These are phyloP conservation scores for Hafferia zeledoni DNA, from an alignment of 2,797 vertebrate genomes.

Conservation along the genomic window DNA sequence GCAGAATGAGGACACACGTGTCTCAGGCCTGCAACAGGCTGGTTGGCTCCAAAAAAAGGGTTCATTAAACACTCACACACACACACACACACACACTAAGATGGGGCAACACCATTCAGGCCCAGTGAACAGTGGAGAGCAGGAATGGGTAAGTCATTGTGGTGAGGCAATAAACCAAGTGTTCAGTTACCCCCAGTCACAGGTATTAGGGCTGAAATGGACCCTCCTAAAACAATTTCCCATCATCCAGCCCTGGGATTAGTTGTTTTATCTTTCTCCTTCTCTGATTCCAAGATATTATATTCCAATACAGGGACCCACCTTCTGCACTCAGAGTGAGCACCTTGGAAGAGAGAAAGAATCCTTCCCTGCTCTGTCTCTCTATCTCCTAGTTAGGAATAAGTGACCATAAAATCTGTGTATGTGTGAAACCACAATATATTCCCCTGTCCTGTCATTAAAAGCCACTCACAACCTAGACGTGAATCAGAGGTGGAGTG, in stretches of 20 bases:
- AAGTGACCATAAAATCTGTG: conserved; percentile 72
- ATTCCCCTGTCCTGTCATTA: conserved; percentile 74
- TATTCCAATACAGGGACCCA: neutral
- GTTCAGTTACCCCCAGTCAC: neutral
- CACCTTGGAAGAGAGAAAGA: neutral
- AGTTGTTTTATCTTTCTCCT: conserved; percentile 7
- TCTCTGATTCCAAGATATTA: neutral
- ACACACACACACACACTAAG: rapidly evolving
- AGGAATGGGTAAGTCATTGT: neutral
- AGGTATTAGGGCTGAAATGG: neutral
- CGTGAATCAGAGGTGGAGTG: conserved; percentile 45
- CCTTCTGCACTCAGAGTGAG: neutral
- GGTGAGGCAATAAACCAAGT: neutral
- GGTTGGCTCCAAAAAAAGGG: neutral
- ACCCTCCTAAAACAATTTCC: neutral
- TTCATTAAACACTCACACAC: rapidly evolving
- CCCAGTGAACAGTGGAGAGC: neutral
- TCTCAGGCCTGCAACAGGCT: neutral
- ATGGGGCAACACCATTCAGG: neutral
- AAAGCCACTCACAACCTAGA: conserved; percentile 61
- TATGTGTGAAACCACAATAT: conserved; percentile 80
- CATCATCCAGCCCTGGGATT: neutral
- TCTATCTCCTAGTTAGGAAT: conserved; percentile 73
- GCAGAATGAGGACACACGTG: rapidly evolving
- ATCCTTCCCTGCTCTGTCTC: conserved; percentile 45